Conservation (phyloP, 2,888 invertebrate species). For the Ramazzottius varieornatus region DNA sequence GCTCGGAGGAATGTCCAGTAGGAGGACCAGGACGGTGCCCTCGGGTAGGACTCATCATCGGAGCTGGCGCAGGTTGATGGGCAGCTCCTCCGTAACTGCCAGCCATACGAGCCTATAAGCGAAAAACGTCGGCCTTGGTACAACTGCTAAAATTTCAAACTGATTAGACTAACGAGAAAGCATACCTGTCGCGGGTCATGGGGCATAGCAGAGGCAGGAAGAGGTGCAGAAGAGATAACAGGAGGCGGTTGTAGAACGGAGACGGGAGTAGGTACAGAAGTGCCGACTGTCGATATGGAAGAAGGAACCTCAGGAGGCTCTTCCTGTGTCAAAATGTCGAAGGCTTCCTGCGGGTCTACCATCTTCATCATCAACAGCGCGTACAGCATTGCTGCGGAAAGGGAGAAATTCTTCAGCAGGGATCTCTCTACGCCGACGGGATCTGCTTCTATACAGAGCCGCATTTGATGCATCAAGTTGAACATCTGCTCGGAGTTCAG, state of each 20-base stretch:
- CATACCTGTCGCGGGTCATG: no score
- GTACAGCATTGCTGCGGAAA: neutral
- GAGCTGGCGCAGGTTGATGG: no score
- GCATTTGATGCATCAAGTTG: constrained; percentile 1
- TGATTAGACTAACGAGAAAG: no score
- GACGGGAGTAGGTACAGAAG: neutral
- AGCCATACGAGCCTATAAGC: no score
- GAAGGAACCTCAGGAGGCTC: neutral
- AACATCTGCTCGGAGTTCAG: neutral
- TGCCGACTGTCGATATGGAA: neutral
- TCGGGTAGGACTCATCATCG: no score
- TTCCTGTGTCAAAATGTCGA: no score
- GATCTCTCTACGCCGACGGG: neutral
- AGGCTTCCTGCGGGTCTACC: neutral
- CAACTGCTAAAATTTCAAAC: no score
- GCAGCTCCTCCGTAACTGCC: no score
- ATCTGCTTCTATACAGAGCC: neutral
- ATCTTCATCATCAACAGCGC: neutral
- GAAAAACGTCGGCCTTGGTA: no score
- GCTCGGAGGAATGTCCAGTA: no score
- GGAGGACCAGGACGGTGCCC: no score
- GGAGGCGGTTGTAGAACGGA: neutral
- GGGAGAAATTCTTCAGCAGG: neutral
- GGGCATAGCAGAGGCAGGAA: neutral
- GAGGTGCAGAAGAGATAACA: neutral